phyloP scores from a whole-genome alignment of 2,797 vertebrate genomes.

The Anguilla marmorata region DNA sequence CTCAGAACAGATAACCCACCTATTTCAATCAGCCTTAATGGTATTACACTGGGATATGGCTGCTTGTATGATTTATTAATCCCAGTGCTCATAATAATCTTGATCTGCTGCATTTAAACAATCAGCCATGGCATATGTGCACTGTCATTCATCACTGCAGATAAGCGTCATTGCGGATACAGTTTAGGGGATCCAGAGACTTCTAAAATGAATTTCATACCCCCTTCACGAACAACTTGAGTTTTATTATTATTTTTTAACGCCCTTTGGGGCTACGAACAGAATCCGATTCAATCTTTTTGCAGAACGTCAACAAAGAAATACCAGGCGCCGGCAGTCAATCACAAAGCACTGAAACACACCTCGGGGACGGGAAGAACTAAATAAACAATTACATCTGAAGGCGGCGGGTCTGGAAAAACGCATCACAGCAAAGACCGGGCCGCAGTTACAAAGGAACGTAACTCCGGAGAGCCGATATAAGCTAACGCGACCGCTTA shows the following conservation, averaged over 20 bases:
- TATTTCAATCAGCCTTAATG: background rate
- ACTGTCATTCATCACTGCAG: background rate
- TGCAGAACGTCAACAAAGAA: background rate
- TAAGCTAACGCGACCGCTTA: background rate
- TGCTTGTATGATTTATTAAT: background rate
- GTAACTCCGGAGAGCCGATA: background rate
- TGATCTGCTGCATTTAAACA: background rate
- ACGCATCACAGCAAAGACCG: background rate
- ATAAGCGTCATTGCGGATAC: background rate
- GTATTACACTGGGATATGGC: background rate
- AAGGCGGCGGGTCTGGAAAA: background rate
- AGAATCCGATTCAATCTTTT: background rate
- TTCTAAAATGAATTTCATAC: background rate
- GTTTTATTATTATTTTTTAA: conserved; percentile 6
- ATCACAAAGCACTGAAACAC: background rate
- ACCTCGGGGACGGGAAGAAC: background rate
- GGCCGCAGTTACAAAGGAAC: background rate
- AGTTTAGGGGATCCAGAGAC: background rate
- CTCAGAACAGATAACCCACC: background rate
- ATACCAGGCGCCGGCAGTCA: background rate
- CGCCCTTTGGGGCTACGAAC: background rate
- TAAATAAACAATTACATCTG: background rate
- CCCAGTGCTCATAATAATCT: background rate
- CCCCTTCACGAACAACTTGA: background rate
- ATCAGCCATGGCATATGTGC: background rate